Conservation (phyloP, 2,113 vertebrate genomes). For the Cryptomyrus ogoouensis region DNA sequence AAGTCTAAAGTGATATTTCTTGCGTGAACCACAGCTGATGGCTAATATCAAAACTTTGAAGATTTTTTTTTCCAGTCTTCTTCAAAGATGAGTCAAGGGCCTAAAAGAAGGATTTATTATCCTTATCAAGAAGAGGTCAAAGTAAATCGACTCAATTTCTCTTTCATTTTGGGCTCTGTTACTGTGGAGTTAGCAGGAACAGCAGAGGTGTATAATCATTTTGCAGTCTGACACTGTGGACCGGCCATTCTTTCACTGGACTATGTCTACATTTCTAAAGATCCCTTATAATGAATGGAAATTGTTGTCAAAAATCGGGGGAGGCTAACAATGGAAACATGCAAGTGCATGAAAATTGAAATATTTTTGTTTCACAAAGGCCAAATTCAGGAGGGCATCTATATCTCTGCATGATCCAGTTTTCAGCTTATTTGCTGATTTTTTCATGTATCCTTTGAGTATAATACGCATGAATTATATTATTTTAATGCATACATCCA, state of each 20-base stretch:
- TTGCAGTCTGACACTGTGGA: conserved; percentile 19
- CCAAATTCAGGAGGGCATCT: not conserved
- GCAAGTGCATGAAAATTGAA: not conserved
- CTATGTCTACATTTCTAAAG: not conserved
- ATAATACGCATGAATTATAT: not conserved
- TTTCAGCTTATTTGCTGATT: not conserved
- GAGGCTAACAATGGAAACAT: not conserved
- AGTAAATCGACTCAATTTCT: conserved; percentile 45
- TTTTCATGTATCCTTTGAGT: not conserved
- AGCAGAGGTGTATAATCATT: conserved; percentile 26
- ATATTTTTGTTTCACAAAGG: not conserved
- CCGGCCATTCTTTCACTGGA: not conserved
- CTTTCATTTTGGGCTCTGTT: conserved; percentile 25
- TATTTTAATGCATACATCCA: not conserved
- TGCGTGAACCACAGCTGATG: not conserved
- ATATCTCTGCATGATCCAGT: not conserved
- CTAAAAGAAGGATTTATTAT: conserved; percentile 42
- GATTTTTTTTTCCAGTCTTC: not conserved
- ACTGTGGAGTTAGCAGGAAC: conserved; percentile 32
- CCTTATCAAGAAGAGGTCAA: conserved; percentile 35
- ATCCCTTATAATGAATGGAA: not conserved
- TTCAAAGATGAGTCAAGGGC: conserved; percentile 12
- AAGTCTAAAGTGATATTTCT: conserved; percentile 5
- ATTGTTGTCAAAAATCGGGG: not conserved
- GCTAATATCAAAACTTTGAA: conserved; percentile 12